A percentile compares a stretch with the other conserved stretches of the same genome.
phyloP scores from a whole-genome alignment of 2,888 invertebrate genomes.

The Sericinus montela region DNA sequence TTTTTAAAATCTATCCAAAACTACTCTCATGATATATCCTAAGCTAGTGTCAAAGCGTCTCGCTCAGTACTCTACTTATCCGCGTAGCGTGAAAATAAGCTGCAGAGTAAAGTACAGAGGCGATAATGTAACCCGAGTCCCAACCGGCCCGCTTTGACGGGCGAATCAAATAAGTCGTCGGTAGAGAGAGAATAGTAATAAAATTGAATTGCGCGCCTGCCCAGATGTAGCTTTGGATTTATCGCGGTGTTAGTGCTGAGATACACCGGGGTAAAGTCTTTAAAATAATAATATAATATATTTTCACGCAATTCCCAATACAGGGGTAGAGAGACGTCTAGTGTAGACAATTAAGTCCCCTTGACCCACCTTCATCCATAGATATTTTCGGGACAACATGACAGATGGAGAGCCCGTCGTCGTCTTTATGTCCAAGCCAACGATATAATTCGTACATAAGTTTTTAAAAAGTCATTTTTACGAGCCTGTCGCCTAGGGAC shows the following conservation, averaged over 20 bases:
- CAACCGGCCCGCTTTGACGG: conserved; percentile 67
- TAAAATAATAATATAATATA: too few species aligned
- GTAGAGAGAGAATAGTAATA: conserved; percentile 68
- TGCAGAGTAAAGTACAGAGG: conserved; percentile 30
- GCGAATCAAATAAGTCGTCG: conserved; percentile 75
- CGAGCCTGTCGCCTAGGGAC: too few species aligned
- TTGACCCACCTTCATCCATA: too few species aligned
- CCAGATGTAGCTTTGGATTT: conserved; percentile 76
- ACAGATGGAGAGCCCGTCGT: too few species aligned
- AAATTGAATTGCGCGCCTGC: conserved; percentile 74
- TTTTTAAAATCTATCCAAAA: background rate
- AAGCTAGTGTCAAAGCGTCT: conserved; percentile 3
- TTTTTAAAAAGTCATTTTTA: too few species aligned
- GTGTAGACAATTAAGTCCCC: too few species aligned
- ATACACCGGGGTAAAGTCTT: conserved; percentile 30
- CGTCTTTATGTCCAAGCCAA: too few species aligned
- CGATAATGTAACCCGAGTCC: conserved; percentile 61
- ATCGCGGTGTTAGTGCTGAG: conserved; percentile 48
- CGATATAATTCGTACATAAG: too few species aligned
- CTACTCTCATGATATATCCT: background rate
- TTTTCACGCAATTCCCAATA: too few species aligned
- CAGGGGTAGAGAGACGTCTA: too few species aligned
- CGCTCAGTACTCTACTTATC: conserved; percentile 10
- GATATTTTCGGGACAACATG: too few species aligned
- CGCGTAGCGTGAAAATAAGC: conserved; percentile 35